Conservation (phyloP, 2,113 vertebrate species). For the Anas platyrhynchos region DNA sequence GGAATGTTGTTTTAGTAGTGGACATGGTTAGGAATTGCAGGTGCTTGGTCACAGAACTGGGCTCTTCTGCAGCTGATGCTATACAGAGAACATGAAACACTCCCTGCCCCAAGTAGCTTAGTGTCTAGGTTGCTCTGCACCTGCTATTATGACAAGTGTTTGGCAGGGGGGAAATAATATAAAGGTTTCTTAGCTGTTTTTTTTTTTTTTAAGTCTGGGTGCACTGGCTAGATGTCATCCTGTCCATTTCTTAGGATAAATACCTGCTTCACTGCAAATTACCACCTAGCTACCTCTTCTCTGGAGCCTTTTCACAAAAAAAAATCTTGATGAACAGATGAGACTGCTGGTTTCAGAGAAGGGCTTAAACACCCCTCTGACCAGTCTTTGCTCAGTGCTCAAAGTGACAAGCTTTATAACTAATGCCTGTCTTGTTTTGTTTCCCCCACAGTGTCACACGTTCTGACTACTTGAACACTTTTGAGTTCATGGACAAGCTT, state of each 20-base stretch:
- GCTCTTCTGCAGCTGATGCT: background rate
- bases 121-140: background rate
- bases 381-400: background rate
- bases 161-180: background rate
- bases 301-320: background rate
- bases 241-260: background rate
- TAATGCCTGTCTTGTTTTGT: conserved; percentile 10
- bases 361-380: background rate
- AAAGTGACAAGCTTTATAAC: background rate
- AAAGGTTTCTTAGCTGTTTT: background rate
- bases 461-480: conserved; percentile 95
- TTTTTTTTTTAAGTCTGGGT: background rate
- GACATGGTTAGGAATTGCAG: background rate
- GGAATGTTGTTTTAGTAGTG: background rate
- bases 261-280: background rate
- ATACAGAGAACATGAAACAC: background rate
- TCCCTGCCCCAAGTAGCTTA: background rate
- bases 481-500: conserved; percentile 97
- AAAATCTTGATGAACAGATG: background rate
- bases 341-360: background rate
- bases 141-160: background rate
- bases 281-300: background rate
- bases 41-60: background rate
- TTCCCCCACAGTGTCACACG: conserved; percentile 81
- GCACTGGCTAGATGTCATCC: background rate